Percentiles rank a stretch among this genome's conserved stretches.
Conservation (phyloP, 64 coral and sea anemone species). For the Orbicella faveolata region DNA sequence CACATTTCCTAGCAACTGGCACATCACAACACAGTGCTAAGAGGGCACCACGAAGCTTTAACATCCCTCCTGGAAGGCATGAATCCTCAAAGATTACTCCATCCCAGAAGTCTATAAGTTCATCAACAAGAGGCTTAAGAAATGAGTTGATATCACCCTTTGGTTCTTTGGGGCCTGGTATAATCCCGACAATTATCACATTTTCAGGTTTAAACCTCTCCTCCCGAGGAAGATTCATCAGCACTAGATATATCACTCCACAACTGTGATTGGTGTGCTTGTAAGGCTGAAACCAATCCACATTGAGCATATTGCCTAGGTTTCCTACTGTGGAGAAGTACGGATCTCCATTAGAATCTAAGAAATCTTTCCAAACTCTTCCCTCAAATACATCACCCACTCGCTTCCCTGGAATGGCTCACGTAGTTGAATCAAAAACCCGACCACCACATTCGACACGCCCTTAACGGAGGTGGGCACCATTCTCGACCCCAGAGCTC, state of each 20-base stretch:
- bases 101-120: constrained; percentile 40
- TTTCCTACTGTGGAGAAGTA: neutral
- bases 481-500: no score
- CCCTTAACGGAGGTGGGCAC: no score
- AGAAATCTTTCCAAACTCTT: constrained; percentile 1
- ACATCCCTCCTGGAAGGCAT: constrained; percentile 12
- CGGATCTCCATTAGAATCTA: neutral
- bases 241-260: constrained; percentile 68
- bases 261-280: constrained; percentile 51
- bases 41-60: constrained; percentile 1
- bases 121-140: constrained; percentile 46
- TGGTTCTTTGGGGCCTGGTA: constrained; percentile 66
- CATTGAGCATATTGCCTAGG: neutral
- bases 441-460: no score
- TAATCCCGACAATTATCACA: constrained; percentile 45
- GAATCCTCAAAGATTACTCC: constrained; percentile 33
- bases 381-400: neutral
- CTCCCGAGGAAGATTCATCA: constrained; percentile 68
- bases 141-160: constrained; percentile 42
- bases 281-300: constrained; percentile 56
- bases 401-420: no score
- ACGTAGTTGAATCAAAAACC: no score
- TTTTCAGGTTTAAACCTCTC: constrained; percentile 76
- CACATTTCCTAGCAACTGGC: constrained; percentile 53
- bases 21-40: neutral